Evolutionary conservation across 1,140 invertebrate species (phyloP).

Genomic region (Trachelipus rathkii): DNA sequence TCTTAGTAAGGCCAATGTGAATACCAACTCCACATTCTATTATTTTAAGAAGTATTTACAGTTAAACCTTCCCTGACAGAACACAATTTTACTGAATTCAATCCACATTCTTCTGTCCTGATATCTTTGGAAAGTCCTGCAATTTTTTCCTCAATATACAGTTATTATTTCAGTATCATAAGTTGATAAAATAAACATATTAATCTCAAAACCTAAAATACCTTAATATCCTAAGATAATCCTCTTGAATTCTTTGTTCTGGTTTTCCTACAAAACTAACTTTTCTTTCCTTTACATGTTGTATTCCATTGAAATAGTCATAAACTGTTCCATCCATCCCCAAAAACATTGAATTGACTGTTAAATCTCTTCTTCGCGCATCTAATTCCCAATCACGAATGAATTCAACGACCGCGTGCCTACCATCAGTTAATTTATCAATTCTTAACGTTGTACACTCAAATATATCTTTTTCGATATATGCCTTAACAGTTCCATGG

Average conservation of each 20-base stretch:
- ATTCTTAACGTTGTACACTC: constrained; percentile 88
- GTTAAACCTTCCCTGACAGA: constrained; percentile 78
- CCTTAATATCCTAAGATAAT: constrained; percentile 89
- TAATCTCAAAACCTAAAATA: constrained; percentile 95
- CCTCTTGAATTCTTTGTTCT: constrained; percentile 80
- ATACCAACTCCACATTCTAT: constrained; percentile 64
- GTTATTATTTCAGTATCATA: constrained; percentile 73
- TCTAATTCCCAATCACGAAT: constrained; percentile 92
- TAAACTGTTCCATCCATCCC: constrained; percentile 88
- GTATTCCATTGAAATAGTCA: constrained; percentile 93
- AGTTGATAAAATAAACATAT: constrained; percentile 60
- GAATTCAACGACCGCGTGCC: constrained; percentile 90
- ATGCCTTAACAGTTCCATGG: constrained; percentile 93
- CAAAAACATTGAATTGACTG: constrained; percentile 98
- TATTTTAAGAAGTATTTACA: constrained; percentile 69
- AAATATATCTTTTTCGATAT: constrained; percentile 84
- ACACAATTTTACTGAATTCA: constrained; percentile 87
- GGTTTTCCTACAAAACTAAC: constrained; percentile 89
- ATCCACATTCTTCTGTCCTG: constrained; percentile 94
- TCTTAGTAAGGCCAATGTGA: constrained; percentile 61
- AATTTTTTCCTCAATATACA: constrained; percentile 76
- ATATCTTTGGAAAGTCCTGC: constrained; percentile 74
- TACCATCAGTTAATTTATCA: constrained; percentile 86
- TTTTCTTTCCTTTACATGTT: constrained; percentile 73
- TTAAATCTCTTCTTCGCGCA: constrained; percentile 90